phyloP scores from a whole-genome alignment of 2,113 vertebrate species.

The Otis tarda region DNA sequence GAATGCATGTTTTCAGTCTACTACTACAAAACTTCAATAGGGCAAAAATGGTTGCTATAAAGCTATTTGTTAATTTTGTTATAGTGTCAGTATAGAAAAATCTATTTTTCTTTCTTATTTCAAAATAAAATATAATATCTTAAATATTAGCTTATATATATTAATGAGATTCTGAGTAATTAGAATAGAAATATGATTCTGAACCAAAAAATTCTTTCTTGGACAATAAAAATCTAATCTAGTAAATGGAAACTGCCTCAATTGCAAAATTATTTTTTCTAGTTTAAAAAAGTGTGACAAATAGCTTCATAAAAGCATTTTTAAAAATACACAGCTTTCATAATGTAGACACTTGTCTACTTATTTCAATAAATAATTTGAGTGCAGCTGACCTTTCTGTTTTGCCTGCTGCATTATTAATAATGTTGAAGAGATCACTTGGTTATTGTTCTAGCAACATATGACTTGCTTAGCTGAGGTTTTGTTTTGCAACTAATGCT shows the following conservation, averaged over 20 bases:
- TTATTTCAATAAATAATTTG: slow-evolving; percentile 56
- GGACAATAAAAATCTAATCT: neutral
- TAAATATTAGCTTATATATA: neutral
- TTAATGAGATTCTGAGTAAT: slow-evolving; percentile 9
- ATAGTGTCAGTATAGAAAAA: neutral
- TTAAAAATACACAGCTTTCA: neutral
- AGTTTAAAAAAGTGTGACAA: neutral
- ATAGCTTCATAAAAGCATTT: neutral
- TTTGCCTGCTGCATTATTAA: slow-evolving; percentile 52
- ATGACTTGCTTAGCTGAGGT: neutral
- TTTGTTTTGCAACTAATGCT: neutral
- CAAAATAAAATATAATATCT: neutral
- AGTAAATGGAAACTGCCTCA: neutral
- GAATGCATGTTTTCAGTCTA: neutral
- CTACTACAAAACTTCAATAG: neutral
- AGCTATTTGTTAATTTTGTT: slow-evolving; percentile 4
- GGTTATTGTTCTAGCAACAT: slow-evolving; percentile 21
- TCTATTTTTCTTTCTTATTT: neutral
- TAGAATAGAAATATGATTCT: slow-evolving; percentile 11
- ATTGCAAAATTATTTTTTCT: neutral
- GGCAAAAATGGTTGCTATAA: neutral
- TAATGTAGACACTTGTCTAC: neutral
- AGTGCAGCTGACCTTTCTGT: slow-evolving; percentile 26
- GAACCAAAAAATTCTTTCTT: neutral
- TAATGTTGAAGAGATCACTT: slow-evolving; percentile 5